Conservation (phyloP, 2,797 vertebrate species). For the Melanotaenia boesemani region DNA sequence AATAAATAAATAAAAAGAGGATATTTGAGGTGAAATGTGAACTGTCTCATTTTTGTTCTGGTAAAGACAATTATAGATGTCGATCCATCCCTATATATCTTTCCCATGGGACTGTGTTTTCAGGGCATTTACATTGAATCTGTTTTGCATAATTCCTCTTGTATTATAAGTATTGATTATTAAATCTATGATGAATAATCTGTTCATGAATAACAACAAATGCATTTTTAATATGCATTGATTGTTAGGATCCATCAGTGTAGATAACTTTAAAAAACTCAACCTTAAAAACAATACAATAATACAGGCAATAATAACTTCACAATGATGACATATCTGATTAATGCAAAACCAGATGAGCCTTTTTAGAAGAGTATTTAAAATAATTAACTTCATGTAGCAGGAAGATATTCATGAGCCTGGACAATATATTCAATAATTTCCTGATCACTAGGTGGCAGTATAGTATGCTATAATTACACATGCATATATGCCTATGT, state of each 20-base stretch:
- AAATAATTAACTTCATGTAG: slow-evolving; percentile 5
- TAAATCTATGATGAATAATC: slow-evolving; percentile 32
- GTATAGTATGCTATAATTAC: slow-evolving; percentile 82
- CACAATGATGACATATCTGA: not conserved
- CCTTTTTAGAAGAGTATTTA: not conserved
- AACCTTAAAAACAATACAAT: not conserved
- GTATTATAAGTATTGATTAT: slow-evolving; percentile 58
- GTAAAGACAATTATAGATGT: slow-evolving; percentile 64
- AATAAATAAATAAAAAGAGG: slow-evolving; percentile 52
- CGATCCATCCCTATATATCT: slow-evolving; percentile 64
- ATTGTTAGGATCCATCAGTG: not conserved
- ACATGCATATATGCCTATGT: slow-evolving; percentile 67
- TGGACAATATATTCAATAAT: slow-evolving; percentile 36
- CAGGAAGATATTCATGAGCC: slow-evolving; percentile 31
- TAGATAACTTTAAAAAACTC: not conserved
- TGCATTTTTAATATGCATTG: slow-evolving; percentile 5
- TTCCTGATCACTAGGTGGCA: slow-evolving; percentile 90
- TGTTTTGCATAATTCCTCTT: slow-evolving; percentile 55
- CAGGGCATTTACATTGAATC: slow-evolving; percentile 41
- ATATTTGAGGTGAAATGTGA: slow-evolving; percentile 79
- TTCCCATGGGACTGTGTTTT: slow-evolving; percentile 55
- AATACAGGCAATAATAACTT: slow-evolving; percentile 1
- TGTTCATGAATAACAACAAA: slow-evolving; percentile 29
- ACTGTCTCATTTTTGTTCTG: slow-evolving; percentile 58
- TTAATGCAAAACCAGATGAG: not conserved